Evolutionary conservation across 2,797 vertebrate species (phyloP).

Genomic region (Cyprinella venusta): DNA sequence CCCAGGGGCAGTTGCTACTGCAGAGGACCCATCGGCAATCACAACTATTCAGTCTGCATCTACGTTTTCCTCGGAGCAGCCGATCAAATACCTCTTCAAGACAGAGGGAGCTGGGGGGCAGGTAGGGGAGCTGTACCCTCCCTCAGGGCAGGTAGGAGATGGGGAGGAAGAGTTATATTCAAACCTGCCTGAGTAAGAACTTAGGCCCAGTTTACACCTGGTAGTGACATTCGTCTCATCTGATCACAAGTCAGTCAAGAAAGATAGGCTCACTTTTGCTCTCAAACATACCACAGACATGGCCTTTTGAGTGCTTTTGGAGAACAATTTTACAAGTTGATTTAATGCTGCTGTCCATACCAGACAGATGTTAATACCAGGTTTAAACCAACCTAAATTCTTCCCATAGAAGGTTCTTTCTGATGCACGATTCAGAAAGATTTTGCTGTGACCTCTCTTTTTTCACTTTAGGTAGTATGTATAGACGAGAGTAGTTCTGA

Average conservation of each 20-base stretch:
- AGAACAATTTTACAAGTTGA: background rate
- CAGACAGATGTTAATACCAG: conserved; percentile 4
- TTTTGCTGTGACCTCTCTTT: conserved; percentile 9
- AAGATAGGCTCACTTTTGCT: background rate
- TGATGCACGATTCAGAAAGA: background rate
- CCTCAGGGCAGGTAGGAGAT: conserved; percentile 64
- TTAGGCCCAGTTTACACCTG: conserved; percentile 6
- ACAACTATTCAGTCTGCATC: conserved; percentile 92
- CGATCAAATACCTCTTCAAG: conserved; percentile 94
- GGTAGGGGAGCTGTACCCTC: conserved; percentile 77
- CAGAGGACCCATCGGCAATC: conserved; percentile 92
- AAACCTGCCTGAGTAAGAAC: conserved; percentile 2
- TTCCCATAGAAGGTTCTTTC: background rate
- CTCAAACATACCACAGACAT: background rate
- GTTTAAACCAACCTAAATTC: conserved; percentile 5
- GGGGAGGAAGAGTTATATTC: conserved; percentile 22
- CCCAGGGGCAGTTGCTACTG: conserved; percentile 89
- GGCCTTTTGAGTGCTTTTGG: background rate
- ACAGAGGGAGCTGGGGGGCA: conserved; percentile 90
- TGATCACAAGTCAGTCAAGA: background rate
- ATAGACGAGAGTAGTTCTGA: background rate
- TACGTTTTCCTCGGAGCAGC: conserved; percentile 89
- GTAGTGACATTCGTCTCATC: background rate
- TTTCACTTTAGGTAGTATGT: background rate
- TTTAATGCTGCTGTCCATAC: background rate